Conservation (phyloP, 2,888 invertebrate genomes). For the Eupithecia vulgata region DNA sequence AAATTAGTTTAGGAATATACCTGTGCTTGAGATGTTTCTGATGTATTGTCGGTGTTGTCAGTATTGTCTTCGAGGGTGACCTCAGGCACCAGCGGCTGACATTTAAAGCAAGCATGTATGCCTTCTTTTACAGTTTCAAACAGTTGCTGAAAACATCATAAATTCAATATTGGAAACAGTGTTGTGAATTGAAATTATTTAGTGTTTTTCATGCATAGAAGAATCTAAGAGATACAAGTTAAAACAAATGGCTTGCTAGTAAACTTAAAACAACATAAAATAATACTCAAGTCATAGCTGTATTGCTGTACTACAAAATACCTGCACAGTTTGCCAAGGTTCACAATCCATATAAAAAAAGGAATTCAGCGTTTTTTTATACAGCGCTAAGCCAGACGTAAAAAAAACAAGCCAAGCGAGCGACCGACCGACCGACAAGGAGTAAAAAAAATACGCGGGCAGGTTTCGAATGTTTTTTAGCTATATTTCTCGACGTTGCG, state of each 20-base stretch:
- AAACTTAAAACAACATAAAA: slow-evolving; percentile 8
- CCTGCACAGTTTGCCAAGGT: slow-evolving; percentile 61
- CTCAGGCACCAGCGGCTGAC: slow-evolving; percentile 80
- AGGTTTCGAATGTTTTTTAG: slow-evolving; percentile 77
- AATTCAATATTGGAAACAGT: not conserved
- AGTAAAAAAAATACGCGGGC: slow-evolving; percentile 80
- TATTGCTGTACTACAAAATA: slow-evolving; percentile 36
- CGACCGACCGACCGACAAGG: slow-evolving; percentile 49
- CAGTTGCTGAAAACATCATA: slow-evolving; percentile 61
- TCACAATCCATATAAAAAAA: slow-evolving; percentile 66
- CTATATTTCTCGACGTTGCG: slow-evolving; percentile 49
- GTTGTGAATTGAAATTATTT: not conserved
- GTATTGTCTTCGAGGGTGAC: slow-evolving; percentile 56
- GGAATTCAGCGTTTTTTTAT: slow-evolving; percentile 69
- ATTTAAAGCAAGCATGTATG: slow-evolving; percentile 78
- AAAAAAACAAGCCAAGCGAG: slow-evolving; percentile 75
- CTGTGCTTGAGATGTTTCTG: slow-evolving; percentile 53
- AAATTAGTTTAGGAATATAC: slow-evolving; percentile 18
- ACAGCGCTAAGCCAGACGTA: slow-evolving; percentile 78
- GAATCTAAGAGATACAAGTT: not conserved
- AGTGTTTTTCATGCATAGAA: not conserved
- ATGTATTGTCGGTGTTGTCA: slow-evolving; percentile 55
- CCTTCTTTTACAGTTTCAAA: slow-evolving; percentile 78
- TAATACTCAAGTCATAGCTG: slow-evolving; percentile 24
- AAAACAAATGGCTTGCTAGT: slow-evolving; percentile 2